Conservation (phyloP, 1,140 invertebrate species). For the Spodoptera litura region DNA sequence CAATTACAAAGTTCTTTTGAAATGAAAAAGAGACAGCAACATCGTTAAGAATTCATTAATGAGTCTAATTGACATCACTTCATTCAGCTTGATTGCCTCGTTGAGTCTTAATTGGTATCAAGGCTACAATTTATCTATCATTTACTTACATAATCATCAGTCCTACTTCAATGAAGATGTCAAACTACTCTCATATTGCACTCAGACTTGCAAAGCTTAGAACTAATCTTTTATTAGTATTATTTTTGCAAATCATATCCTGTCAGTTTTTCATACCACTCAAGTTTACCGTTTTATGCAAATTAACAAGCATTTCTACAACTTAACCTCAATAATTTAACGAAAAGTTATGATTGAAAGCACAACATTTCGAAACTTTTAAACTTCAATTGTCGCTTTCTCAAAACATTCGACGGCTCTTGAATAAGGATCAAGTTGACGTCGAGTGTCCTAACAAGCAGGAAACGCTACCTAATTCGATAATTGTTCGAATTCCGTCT, state of each 20-base stretch:
- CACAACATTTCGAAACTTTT: neutral
- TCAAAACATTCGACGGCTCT: neutral
- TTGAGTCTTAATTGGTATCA: constrained; percentile 43
- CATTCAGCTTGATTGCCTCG: constrained; percentile 46
- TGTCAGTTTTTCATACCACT: neutral
- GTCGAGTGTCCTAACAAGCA: constrained; percentile 48
- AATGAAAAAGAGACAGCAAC: constrained; percentile 43
- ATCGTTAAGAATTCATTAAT: constrained; percentile 48
- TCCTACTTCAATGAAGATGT: constrained; percentile 21
- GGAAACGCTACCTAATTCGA: constrained; percentile 71
- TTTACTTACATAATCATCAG: constrained; percentile 32
- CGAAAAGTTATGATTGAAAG: neutral
- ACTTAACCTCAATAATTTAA: constrained; percentile 3
- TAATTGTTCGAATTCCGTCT: constrained; percentile 69
- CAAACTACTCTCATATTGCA: neutral
- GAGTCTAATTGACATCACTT: constrained; percentile 46
- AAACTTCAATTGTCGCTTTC: neutral
- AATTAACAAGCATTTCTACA: neutral
- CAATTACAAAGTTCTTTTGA: constrained; percentile 30
- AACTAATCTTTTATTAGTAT: neutral
- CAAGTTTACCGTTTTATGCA: neutral
- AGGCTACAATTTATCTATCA: constrained; percentile 45
- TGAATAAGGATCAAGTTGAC: constrained; percentile 17
- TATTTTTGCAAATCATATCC: neutral
- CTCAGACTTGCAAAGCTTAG: neutral